phyloP scores from a whole-genome alignment of 2,113 vertebrate genomes.

The Pica pica region DNA sequence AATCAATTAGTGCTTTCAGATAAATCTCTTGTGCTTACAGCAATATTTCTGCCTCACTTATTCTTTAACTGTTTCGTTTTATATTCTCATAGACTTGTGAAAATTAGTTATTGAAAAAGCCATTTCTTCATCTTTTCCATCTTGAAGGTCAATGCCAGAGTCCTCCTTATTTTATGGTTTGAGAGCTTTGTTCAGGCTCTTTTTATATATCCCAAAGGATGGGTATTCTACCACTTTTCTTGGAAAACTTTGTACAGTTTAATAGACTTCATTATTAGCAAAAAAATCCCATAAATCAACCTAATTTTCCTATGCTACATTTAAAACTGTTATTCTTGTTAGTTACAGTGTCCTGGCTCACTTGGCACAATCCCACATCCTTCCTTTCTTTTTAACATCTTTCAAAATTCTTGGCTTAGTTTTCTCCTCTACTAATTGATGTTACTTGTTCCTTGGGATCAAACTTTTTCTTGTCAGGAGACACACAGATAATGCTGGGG shows the following conservation, averaged over 20 bases:
- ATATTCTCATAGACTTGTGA: not conserved
- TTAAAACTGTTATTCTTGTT: constrained; percentile 19
- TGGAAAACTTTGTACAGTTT: constrained; percentile 17
- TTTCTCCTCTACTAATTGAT: not conserved
- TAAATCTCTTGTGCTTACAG: not conserved
- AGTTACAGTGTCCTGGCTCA: not conserved
- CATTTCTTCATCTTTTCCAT: constrained; percentile 46
- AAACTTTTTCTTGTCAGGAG: not conserved
- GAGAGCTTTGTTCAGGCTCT: constrained; percentile 29
- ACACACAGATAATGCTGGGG: not conserved
- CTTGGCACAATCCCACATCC: not conserved
- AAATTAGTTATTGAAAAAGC: constrained; percentile 35
- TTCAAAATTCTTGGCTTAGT: not conserved
- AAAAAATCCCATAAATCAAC: constrained; percentile 4
- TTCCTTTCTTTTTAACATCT: not conserved
- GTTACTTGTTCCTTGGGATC: not conserved
- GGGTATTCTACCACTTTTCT: constrained; percentile 38
- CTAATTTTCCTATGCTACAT: constrained; percentile 34
- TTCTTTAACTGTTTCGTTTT: constrained; percentile 35
- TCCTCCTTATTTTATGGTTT: constrained; percentile 27
- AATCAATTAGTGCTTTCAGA: constrained; percentile 1
- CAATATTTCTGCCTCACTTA: not conserved
- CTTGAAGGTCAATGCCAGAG: not conserved
- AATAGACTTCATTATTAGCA: constrained; percentile 19
- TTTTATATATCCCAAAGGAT: constrained; percentile 45